These are phyloP conservation scores for Hycleus cichorii DNA, from an alignment of 1,140 invertebrate species.

Conservation along the genomic window DNA sequence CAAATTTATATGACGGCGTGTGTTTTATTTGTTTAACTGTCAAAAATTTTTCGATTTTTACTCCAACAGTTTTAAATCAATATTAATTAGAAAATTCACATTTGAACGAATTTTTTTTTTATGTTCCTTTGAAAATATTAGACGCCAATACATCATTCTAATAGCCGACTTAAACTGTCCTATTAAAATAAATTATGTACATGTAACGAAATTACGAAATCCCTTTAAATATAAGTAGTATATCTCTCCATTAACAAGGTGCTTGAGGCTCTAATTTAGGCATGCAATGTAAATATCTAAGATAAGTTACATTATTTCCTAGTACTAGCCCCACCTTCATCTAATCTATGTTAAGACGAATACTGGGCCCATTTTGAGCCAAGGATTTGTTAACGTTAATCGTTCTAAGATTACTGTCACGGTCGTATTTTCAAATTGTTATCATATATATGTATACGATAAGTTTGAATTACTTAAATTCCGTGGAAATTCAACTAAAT, in stretches of 20 bases:
- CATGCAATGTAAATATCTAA: slow-evolving; percentile 26
- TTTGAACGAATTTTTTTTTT: no score
- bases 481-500: slow-evolving; percentile 3
- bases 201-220: slow-evolving; percentile 25
- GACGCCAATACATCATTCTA: slow-evolving; percentile 17
- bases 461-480: slow-evolving; percentile 6
- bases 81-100: no score
- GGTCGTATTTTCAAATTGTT: slow-evolving; percentile 17
- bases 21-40: slow-evolving; percentile 10
- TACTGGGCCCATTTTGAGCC: slow-evolving; percentile 15
- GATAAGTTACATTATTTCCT: slow-evolving; percentile 20
- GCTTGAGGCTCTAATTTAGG: slow-evolving; percentile 22
- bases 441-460: slow-evolving; percentile 10
- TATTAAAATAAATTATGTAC: slow-evolving; percentile 26
- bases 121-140: background rate
- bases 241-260: slow-evolving; percentile 26
- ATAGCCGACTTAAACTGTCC: slow-evolving; percentile 23
- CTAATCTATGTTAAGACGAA: slow-evolving; percentile 22
- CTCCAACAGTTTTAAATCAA: no score
- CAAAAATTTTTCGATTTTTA: slow-evolving; percentile 1
- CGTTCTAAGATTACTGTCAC: slow-evolving; percentile 20
- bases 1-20: slow-evolving; percentile 10
- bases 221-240: slow-evolving; percentile 25
- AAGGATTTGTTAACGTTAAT: slow-evolving; percentile 18
- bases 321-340: slow-evolving; percentile 1